Percentiles rank a stretch among this genome's conserved stretches.
These are phyloP conservation scores for Bicyclus anynana DNA, from an alignment of 1,140 invertebrate species.

Conservation along the genomic window DNA sequence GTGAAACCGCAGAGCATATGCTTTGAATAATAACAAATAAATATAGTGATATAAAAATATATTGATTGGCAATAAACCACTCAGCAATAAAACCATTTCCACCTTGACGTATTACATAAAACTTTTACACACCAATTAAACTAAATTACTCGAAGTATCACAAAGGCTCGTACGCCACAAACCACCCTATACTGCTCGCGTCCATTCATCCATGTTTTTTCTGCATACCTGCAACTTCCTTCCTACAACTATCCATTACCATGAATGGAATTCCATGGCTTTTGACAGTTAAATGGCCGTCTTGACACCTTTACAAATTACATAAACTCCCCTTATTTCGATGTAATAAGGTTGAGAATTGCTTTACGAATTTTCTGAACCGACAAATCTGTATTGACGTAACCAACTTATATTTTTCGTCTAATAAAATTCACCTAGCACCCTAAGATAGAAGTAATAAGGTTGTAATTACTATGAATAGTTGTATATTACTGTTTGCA, in stretches of 20 bases:
- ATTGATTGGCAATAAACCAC: background rate
- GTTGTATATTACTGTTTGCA: constrained; percentile 16
- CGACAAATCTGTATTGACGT: constrained; percentile 21
- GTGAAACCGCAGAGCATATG: too few species aligned
- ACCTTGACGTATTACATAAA: background rate
- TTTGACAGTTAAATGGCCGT: constrained; percentile 64
- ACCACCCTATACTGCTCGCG: constrained; percentile 35
- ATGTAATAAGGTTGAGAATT: constrained; percentile 5
- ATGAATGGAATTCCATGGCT: constrained; percentile 57
- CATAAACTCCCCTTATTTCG: constrained; percentile 11
- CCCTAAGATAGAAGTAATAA: background rate
- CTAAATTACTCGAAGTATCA: constrained; percentile 21
- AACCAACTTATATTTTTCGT: constrained; percentile 26
- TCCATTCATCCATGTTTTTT: constrained; percentile 42
- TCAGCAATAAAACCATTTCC: background rate
- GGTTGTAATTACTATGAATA: constrained; percentile 5
- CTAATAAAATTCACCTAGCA: background rate
- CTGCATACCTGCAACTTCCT: constrained; percentile 68
- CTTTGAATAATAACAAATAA: too few species aligned
- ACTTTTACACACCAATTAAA: background rate
- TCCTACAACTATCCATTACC: constrained; percentile 64
- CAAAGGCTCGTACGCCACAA: constrained; percentile 34
- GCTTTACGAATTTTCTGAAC: constrained; percentile 1
- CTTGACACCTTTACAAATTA: constrained; percentile 41
- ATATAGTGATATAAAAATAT: too few species aligned